These are phyloP conservation scores for Yasuhikotakia modesta DNA, from an alignment of 2,797 vertebrate genomes.

Conservation along the genomic window DNA sequence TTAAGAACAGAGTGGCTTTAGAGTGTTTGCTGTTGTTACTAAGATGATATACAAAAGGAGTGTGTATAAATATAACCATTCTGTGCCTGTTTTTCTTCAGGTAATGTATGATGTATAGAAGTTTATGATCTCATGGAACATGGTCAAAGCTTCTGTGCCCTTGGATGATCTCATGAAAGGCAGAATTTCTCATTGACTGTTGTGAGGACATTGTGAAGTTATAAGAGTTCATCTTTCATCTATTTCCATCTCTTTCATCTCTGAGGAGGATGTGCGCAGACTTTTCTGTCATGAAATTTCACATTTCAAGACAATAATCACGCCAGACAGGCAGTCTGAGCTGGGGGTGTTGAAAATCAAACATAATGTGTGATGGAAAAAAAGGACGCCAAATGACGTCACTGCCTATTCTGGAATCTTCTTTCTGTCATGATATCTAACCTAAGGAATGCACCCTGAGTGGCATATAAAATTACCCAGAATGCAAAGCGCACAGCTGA, in stretches of 20 bases:
- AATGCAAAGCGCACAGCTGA: conserved; percentile 1
- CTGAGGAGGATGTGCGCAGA: not conserved
- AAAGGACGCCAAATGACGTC: conserved; percentile 1
- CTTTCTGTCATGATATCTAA: not conserved
- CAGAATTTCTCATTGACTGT: not conserved
- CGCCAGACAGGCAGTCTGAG: conserved; percentile 2
- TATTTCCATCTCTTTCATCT: conserved; percentile 26
- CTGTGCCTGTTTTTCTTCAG: conserved; percentile 41
- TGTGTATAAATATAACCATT: conserved; percentile 10
- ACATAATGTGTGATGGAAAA: not conserved
- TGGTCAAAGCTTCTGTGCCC: conserved; percentile 10
- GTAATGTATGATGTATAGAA: conserved; percentile 54
- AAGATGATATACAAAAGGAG: not conserved
- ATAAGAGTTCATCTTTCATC: conserved; percentile 24
- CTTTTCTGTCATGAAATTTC: conserved; percentile 1
- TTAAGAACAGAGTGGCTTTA: not conserved
- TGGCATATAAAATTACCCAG: not conserved
- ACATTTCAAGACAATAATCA: conserved; percentile 6
- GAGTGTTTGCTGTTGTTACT: not conserved
- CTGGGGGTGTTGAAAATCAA: conserved; percentile 3
- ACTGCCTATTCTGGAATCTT: not conserved
- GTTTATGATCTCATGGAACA: not conserved
- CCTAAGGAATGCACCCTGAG: conserved; percentile 1
- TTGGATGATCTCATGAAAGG: conserved; percentile 20
- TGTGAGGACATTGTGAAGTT: conserved; percentile 10